phyloP scores from a whole-genome alignment of 2,797 vertebrate genomes.

The Sciurus vulgaris region DNA sequence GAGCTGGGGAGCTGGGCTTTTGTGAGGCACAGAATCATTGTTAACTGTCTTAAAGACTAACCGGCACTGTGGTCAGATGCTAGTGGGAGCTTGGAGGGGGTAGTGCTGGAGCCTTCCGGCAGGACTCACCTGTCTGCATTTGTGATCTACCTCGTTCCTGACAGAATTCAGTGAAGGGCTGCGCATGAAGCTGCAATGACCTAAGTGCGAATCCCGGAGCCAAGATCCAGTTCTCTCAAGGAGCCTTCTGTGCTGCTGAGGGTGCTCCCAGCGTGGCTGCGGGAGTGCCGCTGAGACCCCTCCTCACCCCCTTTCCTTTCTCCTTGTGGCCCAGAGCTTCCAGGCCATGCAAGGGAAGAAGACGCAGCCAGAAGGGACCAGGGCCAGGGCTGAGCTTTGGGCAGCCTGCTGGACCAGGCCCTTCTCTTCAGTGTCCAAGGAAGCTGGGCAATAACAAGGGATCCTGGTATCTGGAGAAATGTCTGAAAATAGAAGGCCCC shows the following conservation, averaged over 20 bases:
- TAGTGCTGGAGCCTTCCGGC: background rate
- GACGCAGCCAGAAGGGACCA: background rate
- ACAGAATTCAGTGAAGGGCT: fast-evolving
- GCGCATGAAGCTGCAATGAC: background rate
- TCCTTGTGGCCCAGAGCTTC: background rate
- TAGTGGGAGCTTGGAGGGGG: fast-evolving
- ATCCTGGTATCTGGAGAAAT: background rate
- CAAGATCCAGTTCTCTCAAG: background rate
- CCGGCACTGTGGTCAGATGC: background rate
- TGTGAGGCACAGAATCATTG: fast-evolving
- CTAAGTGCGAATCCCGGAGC: background rate
- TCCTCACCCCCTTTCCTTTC: background rate
- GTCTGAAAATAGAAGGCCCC: background rate
- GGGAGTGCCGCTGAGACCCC: background rate
- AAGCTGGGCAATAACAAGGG: background rate
- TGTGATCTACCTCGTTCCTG: background rate
- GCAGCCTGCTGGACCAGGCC: background rate
- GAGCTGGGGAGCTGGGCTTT: background rate
- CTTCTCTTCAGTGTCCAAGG: background rate
- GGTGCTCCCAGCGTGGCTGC: background rate
- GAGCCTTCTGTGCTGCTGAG: background rate
- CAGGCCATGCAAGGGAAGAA: background rate
- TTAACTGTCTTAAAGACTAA: background rate
- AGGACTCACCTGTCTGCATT: fast-evolving
- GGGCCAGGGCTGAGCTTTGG: too few relatives aligned